phyloP scores from a whole-genome alignment of 2,888 invertebrate species.

The Raillietiella orientalis region DNA sequence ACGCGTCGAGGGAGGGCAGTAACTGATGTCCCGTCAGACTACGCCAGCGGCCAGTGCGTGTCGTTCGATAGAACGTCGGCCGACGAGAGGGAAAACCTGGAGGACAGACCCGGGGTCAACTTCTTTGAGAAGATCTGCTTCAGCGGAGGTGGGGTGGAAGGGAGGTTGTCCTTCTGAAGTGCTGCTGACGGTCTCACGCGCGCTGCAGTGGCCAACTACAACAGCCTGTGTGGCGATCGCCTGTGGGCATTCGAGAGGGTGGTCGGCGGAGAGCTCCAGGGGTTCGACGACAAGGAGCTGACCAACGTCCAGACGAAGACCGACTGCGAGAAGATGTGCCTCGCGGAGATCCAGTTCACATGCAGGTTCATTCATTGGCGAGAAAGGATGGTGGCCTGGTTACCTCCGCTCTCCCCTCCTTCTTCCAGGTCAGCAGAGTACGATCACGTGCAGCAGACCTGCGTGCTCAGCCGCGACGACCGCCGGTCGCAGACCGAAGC shows the following conservation, averaged over 20 bases:
- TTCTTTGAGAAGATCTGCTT: conserved; percentile 15
- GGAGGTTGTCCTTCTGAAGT: no score
- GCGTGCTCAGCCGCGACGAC: conserved; percentile 17
- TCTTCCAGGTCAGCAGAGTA: conserved; percentile 16
- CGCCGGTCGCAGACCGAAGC: conserved; percentile 18
- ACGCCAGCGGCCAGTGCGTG: conserved; percentile 13
- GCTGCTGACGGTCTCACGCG: not conserved
- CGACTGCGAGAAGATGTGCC: conserved; percentile 17
- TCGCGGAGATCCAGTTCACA: conserved; percentile 17
- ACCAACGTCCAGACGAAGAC: conserved; percentile 12
- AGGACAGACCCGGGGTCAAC: conserved; percentile 12
- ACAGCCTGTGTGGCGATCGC: conserved; percentile 13
- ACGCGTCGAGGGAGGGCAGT: no score
- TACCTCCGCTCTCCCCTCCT: no score
- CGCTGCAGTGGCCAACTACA: conserved; percentile 11
- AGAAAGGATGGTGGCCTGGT: no score
- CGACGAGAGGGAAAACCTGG: conserved; percentile 11
- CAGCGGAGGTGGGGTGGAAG: conserved; percentile 11
- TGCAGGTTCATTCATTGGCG: conserved; percentile 15
- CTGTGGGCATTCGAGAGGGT: conserved; percentile 19
- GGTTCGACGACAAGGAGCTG: conserved; percentile 14
- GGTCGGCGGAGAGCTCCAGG: conserved; percentile 14
- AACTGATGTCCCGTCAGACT: conserved; percentile 11
- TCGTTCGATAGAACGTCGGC: conserved; percentile 12
- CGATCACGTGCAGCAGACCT: conserved; percentile 14